Evolutionary conservation across 2,888 invertebrate genomes (phyloP), one percentile per base, ranked within the genome.

Genomic region (Trichacis sp.): DNA sequence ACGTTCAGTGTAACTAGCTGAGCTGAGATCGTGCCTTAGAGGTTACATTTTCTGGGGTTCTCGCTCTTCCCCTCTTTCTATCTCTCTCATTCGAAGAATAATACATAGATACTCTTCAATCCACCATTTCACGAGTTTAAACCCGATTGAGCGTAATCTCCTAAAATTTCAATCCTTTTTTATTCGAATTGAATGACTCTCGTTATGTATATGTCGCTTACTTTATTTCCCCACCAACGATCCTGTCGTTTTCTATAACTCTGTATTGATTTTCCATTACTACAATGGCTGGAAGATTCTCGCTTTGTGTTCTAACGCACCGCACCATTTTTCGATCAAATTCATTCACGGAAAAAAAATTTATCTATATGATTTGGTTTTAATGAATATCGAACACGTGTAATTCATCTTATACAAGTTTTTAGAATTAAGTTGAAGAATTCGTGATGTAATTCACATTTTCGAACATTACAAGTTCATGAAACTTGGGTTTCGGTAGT

Each of bases 1-100:
- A 64, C 55, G 55, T 68, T 64, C 67, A 71, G 74, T 73, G 73
- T 64, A 69, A 71, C 73, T 70, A 71, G 64, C 59, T 68, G 57
- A 68, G 47, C 59, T 68, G 71, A 73, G 74, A 75, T 74, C 72
- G 66, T 63, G 63, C 69, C 64, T 59, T 8, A 57, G 57, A 53
- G 73, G 64, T 55, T 55, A 47, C 64, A 54, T 48, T 58, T 53
- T 66, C n/a, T n/a, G n/a, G n/a, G n/a, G n/a, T n/a, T n/a, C 46
- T 40, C 46, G 43, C 54, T 17, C 50, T 29, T 36, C 36, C 49
- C 15, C 11, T 38, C 20, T 8, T 33, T 11, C 18, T 24, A 15
- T 3, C 24, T 8, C 24, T 24, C 8, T 24, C 53, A 58, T 57
- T 46, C 40, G 15, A n/a, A n/a, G n/a, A n/a, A n/a, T 24, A 8